Evolutionary conservation across 2,888 invertebrate genomes (phyloP).

Genomic region (Heliconius ismenius): DNA sequence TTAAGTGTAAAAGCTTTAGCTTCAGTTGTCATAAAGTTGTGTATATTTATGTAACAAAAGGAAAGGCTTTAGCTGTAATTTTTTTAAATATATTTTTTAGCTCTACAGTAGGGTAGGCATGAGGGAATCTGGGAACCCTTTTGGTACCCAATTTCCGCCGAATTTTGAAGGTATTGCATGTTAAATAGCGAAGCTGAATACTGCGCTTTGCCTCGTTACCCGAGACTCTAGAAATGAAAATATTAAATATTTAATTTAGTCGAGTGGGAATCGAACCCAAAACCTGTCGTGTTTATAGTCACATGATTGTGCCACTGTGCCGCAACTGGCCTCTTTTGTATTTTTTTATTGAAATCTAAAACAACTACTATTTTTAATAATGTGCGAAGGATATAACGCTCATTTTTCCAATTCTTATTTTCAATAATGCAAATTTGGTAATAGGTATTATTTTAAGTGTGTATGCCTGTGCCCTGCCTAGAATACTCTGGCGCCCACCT

Average conservation of each 20-base stretch:
- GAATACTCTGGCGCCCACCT: no score
- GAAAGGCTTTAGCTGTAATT: not conserved
- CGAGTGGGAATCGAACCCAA: not conserved
- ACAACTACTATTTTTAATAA: not conserved
- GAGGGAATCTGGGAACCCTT: not conserved
- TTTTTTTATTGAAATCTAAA: not conserved
- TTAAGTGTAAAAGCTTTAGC: conserved; percentile 5
- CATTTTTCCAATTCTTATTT: no score
- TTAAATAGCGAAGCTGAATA: not conserved
- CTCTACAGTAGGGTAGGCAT: not conserved
- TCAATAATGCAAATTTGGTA: no score
- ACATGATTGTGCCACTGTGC: not conserved
- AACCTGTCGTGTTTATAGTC: not conserved
- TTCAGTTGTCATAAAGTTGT: conserved; percentile 7
- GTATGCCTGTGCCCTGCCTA: no score
- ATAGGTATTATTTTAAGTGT: no score
- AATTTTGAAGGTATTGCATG: not conserved
- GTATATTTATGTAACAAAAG: conserved; percentile 8
- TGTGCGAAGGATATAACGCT: no score
- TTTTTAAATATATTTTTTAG: not conserved
- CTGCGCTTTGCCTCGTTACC: not conserved
- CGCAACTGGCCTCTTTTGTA: not conserved
- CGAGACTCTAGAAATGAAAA: not conserved
- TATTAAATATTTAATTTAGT: not conserved
- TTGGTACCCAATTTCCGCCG: no score